Base-by-base conservation (phyloP, 1,140 invertebrate species). In the Grapholita molesta region DNA sequence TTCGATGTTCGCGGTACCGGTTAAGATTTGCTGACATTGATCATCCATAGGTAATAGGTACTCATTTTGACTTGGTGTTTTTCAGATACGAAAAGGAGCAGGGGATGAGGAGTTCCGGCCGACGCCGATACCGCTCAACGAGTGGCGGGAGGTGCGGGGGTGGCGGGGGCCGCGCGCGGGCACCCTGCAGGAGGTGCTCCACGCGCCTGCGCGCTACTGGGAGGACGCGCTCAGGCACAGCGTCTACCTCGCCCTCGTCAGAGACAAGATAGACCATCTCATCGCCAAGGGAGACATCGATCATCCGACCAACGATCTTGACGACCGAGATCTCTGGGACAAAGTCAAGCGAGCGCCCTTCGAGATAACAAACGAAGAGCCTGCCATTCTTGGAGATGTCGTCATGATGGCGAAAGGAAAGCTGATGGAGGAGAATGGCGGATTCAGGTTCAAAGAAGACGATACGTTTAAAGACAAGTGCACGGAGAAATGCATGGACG, bases 361-460 rank as follows among this genome's bases (percentile, higher is more conserved):
- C 71, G 81, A 93, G 38, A 90, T 89, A 67, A 78, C 90, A 28
- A 83, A 88, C 35, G 83, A 88, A 9, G 82, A 88, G 25, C 85
- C 85, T 1, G 74, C 87, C 24, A 86, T 90, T 11, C 93, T 93
- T 64, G 94, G 94, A n/a, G 94, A 95, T 66, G 93, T 95, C 15
- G 92, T 93, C 0, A 92, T 94, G 30, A 75, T 95, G 76, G 93
- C 94, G 3, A 92, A 90, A 73, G 94, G 94, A n/a, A 91, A 93
- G 61, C 75, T 95, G 24, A 87, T 94, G 70, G 87, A 93, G 69
- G 79, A 90, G n/a, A 71, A 78, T 0, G 85, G 87, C 30, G 91
- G 92, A 9, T 93, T 86, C 42, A 82, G 89, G 48, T 94, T 94
- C 74, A 81, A 92, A n/a, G 94, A 95, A 81, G 92, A 94, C 48